Conservation (phyloP, 1,140 invertebrate species). For the Uloborus diversus region DNA sequence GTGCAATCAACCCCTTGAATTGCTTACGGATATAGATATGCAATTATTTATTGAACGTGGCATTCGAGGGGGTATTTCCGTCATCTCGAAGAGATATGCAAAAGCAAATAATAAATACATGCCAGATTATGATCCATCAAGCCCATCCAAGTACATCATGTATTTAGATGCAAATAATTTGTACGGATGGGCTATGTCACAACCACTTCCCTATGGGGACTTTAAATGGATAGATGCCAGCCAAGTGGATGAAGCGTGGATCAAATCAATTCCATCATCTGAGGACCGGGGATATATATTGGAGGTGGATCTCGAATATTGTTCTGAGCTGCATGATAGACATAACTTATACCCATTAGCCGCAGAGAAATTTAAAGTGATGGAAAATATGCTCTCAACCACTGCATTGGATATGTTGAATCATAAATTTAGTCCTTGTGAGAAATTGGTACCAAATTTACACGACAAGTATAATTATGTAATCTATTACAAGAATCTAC, state of each 20-base stretch:
- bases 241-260: background rate
- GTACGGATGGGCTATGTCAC: no score
- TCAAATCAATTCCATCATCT: background rate
- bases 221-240: constrained; percentile 34
- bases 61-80: background rate
- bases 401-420: no score
- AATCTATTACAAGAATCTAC: no score
- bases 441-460: no score
- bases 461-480: no score
- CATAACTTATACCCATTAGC: constrained; percentile 66
- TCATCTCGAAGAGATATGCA: background rate
- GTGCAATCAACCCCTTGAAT: background rate
- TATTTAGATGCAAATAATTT: constrained; percentile 60
- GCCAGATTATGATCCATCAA: background rate
- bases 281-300: constrained; percentile 57
- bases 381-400: no score
- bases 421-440: no score
- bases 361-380: constrained; percentile 63
- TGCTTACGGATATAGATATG: constrained; percentile 4
- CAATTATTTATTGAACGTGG: constrained; percentile 1
- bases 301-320: constrained; percentile 61
- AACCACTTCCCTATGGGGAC: constrained; percentile 28
- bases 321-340: constrained; percentile 59
- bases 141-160: constrained; percentile 49
- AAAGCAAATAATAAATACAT: background rate